Evolutionary conservation across 2,888 invertebrate genomes (phyloP), one percentile per base, ranked within the genome.

Genomic region (Coenonympha arcania): DNA sequence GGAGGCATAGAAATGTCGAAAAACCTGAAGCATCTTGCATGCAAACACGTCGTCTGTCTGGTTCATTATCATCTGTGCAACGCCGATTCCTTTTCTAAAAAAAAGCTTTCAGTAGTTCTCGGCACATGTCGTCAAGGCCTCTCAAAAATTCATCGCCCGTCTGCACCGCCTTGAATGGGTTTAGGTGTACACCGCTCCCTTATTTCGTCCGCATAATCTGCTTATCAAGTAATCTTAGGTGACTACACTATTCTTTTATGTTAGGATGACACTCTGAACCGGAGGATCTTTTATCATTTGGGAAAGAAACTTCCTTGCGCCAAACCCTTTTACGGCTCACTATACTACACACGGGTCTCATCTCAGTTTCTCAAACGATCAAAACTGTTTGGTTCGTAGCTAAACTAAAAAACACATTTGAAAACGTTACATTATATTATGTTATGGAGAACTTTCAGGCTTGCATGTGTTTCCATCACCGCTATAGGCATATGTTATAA

Each of bases 121-220:
- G 70, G 76, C 72, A 73, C 73, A 65, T 73, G 74, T 69, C 75
- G 75, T 73, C 70, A 65, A 79, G 80, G 69, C 79, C 83, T 76
- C 83, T 85, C 82, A 84, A 85, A 84, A 83, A 85, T 85, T 84
- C 85, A 85, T 82, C 83, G 81, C 76, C 80, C 79, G 84, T 84
- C 85, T 82, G 78, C 74, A 63, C n/a, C 61, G 63, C 67, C 64
- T 64, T 79, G 75, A 82, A 80, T 77, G 65, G 73, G 69, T 74
- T 71, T 68, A 61, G 71, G 68, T 67, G 68, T 64, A 71, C 68
- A 66, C 68, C 64, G 57, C 60, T 53, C 59, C 65, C 62, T 61
- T 54, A 69, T 65, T 69, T 66, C 68, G 66, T 63, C 55, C 50
- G 58, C 63, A 72, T 84, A 82, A 85, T 83, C 76, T 73, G 69